Percentiles rank a stretch among this genome's conserved stretches.
phyloP scores from a whole-genome alignment of 2,888 invertebrate genomes.

The Hypercompe scribonia region DNA sequence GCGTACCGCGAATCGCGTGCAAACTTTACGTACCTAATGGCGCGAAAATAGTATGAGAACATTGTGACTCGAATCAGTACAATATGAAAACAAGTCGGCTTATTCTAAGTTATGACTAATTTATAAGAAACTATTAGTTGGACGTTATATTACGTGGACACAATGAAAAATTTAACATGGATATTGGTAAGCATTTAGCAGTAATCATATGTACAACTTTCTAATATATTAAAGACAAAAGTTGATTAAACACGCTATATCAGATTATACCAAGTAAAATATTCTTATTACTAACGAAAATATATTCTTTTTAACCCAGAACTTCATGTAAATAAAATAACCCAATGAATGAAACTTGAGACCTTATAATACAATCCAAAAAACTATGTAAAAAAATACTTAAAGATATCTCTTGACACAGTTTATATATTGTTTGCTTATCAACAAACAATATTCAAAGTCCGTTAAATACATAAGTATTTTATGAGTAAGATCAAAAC shows the following conservation, averaged over 20 bases:
- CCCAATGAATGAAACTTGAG: not conserved
- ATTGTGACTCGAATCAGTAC: slow-evolving; percentile 22
- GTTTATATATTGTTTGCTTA: not conserved
- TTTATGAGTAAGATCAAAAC: not conserved
- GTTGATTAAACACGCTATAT: not conserved
- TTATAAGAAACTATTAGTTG: slow-evolving; percentile 44
- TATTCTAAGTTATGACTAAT: slow-evolving; percentile 39
- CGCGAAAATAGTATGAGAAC: slow-evolving; percentile 63
- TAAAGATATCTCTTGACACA: not conserved
- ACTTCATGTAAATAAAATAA: not conserved
- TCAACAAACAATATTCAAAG: not conserved
- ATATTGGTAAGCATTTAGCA: slow-evolving; percentile 60
- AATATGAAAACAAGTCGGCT: slow-evolving; percentile 24
- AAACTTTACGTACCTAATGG: slow-evolving; percentile 73
- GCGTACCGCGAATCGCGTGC: slow-evolving; percentile 64
- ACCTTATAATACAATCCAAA: not conserved
- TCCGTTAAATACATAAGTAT: not conserved
- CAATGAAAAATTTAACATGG: slow-evolving; percentile 66
- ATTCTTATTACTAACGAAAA: not conserved
- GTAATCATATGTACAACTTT: not conserved
- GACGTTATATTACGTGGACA: slow-evolving; percentile 50
- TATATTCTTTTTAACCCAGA: not conserved
- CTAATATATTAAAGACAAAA: not conserved
- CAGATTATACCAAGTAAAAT: not conserved
- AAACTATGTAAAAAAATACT: not conserved